Percentiles rank a stretch among this genome's conserved stretches.
phyloP scores from a whole-genome alignment of 2,113 vertebrate species.

The Corythoichthys haematopterus region DNA sequence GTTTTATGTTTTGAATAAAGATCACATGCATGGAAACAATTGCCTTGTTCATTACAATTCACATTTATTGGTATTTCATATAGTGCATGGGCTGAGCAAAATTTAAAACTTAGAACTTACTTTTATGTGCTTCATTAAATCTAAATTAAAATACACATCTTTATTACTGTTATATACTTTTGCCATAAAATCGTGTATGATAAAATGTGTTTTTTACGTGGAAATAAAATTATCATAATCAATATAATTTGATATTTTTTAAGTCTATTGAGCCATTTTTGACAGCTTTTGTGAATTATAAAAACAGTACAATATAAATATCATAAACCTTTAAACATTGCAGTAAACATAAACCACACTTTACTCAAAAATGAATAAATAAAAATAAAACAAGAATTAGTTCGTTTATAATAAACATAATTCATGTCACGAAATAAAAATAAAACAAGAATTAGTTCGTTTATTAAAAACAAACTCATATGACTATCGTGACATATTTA shows the following conservation, averaged over 20 bases:
- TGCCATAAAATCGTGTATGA: background rate
- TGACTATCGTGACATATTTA: background rate
- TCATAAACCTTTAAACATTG: background rate
- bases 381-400: background rate
- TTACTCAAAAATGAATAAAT: background rate
- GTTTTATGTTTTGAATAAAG: slow-evolving; percentile 33
- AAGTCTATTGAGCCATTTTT: background rate
- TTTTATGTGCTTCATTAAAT: slow-evolving; percentile 9
- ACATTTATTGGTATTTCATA: background rate
- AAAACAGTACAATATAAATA: background rate
- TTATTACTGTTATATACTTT: background rate
- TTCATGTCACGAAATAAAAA: background rate
- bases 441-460: background rate
- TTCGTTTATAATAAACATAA: background rate
- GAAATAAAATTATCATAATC: background rate
- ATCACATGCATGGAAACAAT: background rate
- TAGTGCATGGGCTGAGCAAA: background rate
- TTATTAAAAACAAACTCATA: background rate
- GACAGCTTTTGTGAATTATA: background rate
- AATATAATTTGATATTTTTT: no score
- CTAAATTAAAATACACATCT: background rate
- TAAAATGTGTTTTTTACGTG: background rate
- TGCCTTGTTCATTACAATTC: background rate
- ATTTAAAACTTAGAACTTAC: background rate
- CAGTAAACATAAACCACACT: background rate